phyloP scores from a whole-genome alignment of 2,888 invertebrate genomes.

The Drosophila percnosoma region DNA sequence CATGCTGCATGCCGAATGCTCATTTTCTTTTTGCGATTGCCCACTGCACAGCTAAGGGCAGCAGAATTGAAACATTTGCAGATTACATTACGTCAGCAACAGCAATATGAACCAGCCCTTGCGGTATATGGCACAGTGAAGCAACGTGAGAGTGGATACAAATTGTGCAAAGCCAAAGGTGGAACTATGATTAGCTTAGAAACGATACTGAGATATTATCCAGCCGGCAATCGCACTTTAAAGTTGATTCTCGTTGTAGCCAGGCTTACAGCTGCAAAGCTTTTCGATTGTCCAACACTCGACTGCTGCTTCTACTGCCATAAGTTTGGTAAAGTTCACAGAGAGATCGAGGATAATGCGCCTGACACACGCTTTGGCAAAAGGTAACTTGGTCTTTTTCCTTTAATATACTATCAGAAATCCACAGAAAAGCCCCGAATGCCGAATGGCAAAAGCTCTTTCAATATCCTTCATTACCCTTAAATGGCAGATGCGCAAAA shows the following conservation, averaged over 20 bases:
- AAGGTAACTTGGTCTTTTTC: slow-evolving; percentile 2
- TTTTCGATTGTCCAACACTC: slow-evolving; percentile 20
- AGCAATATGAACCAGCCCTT: slow-evolving; percentile 21
- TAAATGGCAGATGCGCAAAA: slow-evolving; percentile 73
- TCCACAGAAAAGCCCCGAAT: slow-evolving; percentile 36
- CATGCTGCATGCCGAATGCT: slow-evolving; percentile 17
- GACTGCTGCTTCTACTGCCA: slow-evolving; percentile 22
- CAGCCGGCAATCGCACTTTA: not conserved
- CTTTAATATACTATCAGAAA: slow-evolving; percentile 55
- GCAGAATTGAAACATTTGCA: slow-evolving; percentile 58
- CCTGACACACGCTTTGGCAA: slow-evolving; percentile 12
- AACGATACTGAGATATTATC: not conserved
- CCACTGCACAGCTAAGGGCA: slow-evolving; percentile 11
- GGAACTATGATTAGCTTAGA: not conserved
- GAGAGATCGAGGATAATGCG: slow-evolving; percentile 51
- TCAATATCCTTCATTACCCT: slow-evolving; percentile 78
- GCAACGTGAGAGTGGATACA: slow-evolving; percentile 24
- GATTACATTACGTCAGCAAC: slow-evolving; percentile 61
- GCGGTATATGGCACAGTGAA: slow-evolving; percentile 38
- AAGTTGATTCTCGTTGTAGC: not conserved
- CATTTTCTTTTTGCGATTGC: slow-evolving; percentile 1
- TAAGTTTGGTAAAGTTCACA: slow-evolving; percentile 48
- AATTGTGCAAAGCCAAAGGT: slow-evolving; percentile 6
- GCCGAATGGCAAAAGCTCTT: slow-evolving; percentile 63
- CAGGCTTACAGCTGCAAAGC: not conserved